Evolutionary conservation across 2,113 vertebrate genomes (phyloP).

Genomic region (Elephas maximus): DNA sequence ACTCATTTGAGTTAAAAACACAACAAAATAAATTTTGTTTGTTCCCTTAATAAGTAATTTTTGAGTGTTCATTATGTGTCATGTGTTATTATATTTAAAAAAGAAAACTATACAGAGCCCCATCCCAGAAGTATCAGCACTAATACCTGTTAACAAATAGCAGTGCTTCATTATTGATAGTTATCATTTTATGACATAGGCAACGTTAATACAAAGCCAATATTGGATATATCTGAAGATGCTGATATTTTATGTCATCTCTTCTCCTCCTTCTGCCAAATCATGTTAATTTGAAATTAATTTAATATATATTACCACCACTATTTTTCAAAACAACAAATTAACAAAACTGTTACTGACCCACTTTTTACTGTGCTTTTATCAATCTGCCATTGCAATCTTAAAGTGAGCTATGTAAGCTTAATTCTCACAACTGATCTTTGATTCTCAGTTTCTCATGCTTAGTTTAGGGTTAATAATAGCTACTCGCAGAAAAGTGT

Average conservation of each 20-base stretch:
- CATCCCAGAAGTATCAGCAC: neutral
- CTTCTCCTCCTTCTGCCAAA: neutral
- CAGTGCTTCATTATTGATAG: neutral
- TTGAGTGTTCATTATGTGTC: neutral
- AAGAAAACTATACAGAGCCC: neutral
- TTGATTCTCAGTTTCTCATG: neutral
- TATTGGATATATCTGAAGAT: neutral
- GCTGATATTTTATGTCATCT: neutral
- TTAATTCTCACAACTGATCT: neutral
- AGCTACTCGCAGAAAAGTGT: neutral
- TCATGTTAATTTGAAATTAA: neutral
- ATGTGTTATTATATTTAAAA: neutral
- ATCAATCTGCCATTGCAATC: neutral
- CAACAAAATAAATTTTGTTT: neutral
- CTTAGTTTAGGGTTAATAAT: neutral
- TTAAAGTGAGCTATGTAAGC: constrained; percentile 1
- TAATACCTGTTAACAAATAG: neutral
- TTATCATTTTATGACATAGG: neutral
- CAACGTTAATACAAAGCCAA: too few species aligned
- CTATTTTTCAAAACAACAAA: neutral
- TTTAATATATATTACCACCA: neutral
- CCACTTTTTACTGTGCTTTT: neutral
- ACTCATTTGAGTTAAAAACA: constrained; percentile 22
- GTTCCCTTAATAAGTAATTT: neutral
- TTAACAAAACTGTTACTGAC: neutral